Percentiles rank a stretch among this genome's conserved stretches.
These are phyloP conservation scores for Drosophila kepulauana DNA, from an alignment of 1,140 invertebrate species.

Conservation along the genomic window DNA sequence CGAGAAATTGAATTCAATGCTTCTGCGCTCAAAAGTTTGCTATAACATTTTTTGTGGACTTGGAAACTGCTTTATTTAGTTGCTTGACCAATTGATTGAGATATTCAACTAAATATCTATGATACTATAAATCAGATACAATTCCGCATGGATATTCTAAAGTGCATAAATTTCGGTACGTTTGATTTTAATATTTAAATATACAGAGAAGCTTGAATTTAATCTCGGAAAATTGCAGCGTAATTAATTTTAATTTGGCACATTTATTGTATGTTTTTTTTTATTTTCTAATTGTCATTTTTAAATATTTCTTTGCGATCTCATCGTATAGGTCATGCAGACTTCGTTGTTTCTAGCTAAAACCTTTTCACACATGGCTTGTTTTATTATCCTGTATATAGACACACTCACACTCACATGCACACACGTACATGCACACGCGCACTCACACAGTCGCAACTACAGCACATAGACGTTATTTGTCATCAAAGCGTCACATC, in stretches of 20 bases:
- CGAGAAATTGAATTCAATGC: background rate
- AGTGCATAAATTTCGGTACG: too few relatives aligned
- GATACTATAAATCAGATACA: too few relatives aligned
- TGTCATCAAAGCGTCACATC: slow-evolving; percentile 63
- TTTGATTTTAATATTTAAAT: too few relatives aligned
- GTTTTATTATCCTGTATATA: slow-evolving; percentile 58
- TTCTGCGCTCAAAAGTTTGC: background rate
- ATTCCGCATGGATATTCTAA: too few relatives aligned
- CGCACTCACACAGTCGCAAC: background rate
- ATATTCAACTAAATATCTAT: too few relatives aligned
- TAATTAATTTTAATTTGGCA: too few relatives aligned
- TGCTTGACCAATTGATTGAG: too few relatives aligned
- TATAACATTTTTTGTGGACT: background rate
- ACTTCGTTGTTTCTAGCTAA: slow-evolving; percentile 22
- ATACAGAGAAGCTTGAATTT: too few relatives aligned
- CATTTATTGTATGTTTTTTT: too few relatives aligned
- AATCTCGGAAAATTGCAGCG: too few relatives aligned
- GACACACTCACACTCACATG: background rate
- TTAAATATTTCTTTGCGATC: background rate
- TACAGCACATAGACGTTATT: slow-evolving; percentile 53
- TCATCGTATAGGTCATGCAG: slow-evolving; percentile 34
- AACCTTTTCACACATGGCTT: slow-evolving; percentile 47
- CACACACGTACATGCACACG: background rate
- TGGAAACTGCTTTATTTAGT: too few relatives aligned
- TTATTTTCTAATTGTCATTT: too few relatives aligned